phyloP scores from a whole-genome alignment of 2,888 invertebrate genomes.

The Caenorhabditis sp. region DNA sequence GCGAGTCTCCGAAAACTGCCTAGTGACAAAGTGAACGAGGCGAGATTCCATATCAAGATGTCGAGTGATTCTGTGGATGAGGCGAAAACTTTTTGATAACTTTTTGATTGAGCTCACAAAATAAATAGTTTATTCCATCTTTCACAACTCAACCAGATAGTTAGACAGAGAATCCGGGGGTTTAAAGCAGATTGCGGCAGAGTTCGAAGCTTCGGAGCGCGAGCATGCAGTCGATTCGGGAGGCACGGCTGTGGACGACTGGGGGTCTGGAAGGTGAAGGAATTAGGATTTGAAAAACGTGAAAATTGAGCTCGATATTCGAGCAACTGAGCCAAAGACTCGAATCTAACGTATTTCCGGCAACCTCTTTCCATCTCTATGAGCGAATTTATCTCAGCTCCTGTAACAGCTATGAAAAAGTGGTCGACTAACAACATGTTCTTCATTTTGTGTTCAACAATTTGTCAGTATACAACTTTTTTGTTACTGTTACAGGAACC shows the following conservation, averaged over 20 bases:
- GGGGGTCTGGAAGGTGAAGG: conserved; percentile 52
- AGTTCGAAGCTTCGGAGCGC: conserved; percentile 69
- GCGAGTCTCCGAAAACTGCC: not conserved
- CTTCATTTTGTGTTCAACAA: no score
- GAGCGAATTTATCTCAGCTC: no score
- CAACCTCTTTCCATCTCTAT: no score
- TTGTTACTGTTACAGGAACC: not conserved
- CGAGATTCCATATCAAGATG: conserved; percentile 52
- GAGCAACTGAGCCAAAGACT: no score
- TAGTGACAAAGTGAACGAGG: conserved; percentile 37
- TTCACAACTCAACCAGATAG: conserved; percentile 24
- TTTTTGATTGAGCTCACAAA: conserved; percentile 2
- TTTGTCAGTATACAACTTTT: no score
- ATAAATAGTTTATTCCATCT: conserved; percentile 44
- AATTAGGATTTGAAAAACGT: not conserved
- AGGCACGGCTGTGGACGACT: conserved; percentile 60
- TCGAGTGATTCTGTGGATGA: conserved; percentile 2
- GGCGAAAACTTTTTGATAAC: not conserved
- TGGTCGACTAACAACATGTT: no score
- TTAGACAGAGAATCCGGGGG: not conserved
- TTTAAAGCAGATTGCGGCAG: conserved; percentile 62
- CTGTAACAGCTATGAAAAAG: no score
- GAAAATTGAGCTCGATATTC: not conserved
- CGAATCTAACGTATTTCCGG: no score
- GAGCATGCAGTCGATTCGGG: conserved; percentile 67